Evolutionary conservation across 2,888 invertebrate genomes (phyloP).

Genomic region (Oxytorus armatus): DNA sequence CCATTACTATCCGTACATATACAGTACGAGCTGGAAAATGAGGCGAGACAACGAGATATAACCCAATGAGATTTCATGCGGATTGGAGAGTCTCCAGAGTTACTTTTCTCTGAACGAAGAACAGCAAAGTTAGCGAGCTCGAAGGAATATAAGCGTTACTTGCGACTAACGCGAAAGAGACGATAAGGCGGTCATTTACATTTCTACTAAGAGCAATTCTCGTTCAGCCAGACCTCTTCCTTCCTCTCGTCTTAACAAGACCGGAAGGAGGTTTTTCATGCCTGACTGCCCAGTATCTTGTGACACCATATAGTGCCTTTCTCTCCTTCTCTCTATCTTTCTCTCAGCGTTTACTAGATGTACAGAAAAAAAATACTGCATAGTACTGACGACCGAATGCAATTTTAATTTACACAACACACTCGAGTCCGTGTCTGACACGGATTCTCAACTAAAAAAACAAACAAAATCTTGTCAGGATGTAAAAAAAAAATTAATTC

Average conservation of each 20-base stretch:
- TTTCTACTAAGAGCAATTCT: slow-evolving; percentile 78
- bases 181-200: slow-evolving; percentile 80
- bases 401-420: slow-evolving; percentile 18
- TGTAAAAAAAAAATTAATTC: not conserved
- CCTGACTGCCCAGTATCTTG: slow-evolving; percentile 40
- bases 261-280: slow-evolving; percentile 64
- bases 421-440: slow-evolving; percentile 10
- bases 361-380: slow-evolving; percentile 43
- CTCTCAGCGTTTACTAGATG: slow-evolving; percentile 26
- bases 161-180: slow-evolving; percentile 65
- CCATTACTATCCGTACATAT: slow-evolving; percentile 54
- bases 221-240: slow-evolving; percentile 68
- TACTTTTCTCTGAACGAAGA: slow-evolving; percentile 58
- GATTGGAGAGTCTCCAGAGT: slow-evolving; percentile 69
- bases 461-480: not conserved
- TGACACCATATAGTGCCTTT: not conserved
- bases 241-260: slow-evolving; percentile 72
- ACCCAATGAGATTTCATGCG: slow-evolving; percentile 74
- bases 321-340: slow-evolving; percentile 14
- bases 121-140: slow-evolving; percentile 45
- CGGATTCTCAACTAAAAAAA: slow-evolving; percentile 8
- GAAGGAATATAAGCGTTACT: slow-evolving; percentile 62
- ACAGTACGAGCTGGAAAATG: slow-evolving; percentile 50
- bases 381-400: slow-evolving; percentile 13
- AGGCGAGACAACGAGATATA: slow-evolving; percentile 61